These are phyloP conservation scores for Dicrurus megarhynchus DNA, from an alignment of 2,113 vertebrate genomes.

Conservation along the genomic window DNA sequence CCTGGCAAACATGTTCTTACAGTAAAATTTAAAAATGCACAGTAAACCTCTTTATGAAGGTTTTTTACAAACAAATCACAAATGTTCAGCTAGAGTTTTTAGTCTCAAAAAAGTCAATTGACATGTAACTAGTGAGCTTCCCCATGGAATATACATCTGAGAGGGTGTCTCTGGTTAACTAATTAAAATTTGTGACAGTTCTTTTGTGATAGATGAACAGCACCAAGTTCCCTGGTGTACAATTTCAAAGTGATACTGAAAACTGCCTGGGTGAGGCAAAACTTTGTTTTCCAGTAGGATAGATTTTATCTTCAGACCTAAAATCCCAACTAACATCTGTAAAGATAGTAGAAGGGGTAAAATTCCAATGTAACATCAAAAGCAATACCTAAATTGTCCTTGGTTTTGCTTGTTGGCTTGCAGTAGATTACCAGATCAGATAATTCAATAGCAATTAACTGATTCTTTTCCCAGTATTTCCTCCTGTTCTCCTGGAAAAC, in stretches of 20 bases:
- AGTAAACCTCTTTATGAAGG: background rate
- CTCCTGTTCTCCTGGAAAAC: conserved; percentile 79
- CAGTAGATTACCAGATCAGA: conserved; percentile 96
- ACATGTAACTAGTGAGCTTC: background rate
- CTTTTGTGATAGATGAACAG: background rate
- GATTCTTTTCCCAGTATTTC: conserved; percentile 87
- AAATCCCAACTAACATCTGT: background rate
- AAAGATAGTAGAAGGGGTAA: background rate
- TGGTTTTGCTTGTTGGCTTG: conserved; percentile 93
- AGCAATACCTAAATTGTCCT: conserved; percentile 86
- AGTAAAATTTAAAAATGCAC: background rate
- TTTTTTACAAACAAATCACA: background rate
- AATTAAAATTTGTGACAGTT: background rate
- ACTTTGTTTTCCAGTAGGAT: background rate
- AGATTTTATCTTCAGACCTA: background rate
- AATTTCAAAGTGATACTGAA: background rate
- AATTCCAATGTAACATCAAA: background rate
- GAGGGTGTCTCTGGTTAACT: background rate
- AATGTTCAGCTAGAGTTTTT: background rate
- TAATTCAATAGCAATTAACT: conserved; percentile 91
- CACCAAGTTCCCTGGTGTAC: background rate
- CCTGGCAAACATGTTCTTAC: background rate
- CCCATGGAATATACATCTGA: background rate
- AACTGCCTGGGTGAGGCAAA: background rate
- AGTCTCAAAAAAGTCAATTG: background rate